Evolutionary conservation across 2,888 invertebrate species (phyloP), one percentile per base, ranked within the genome.

Genomic region (Notocelia uddmanniana): DNA sequence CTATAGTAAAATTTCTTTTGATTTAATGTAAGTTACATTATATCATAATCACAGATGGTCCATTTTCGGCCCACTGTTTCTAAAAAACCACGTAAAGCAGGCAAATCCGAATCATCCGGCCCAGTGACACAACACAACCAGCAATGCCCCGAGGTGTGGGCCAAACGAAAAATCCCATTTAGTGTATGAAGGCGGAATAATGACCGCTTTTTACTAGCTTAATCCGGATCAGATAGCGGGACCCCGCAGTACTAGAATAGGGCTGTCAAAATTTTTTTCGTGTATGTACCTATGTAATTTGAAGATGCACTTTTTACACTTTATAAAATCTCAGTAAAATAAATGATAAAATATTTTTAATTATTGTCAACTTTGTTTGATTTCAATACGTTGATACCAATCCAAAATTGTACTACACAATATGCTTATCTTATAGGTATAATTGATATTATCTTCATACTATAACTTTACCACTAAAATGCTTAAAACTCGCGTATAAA

Each of bases 191-290:
- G 87, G 90, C 90, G 91, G 90, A 93, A 93, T 93, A 93, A 93
- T 92, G 84, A 91, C 86, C 81, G 89, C 90, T 92, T 92, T 93
- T 92, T 92, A 92, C 90, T 83, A 87, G 86, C 77, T 80, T 92
- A 92, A 92, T 91, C 90, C 89, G 85, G 89, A 92, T 92, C 92
- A 89, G 91, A 93, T 92, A 89, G 83, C 84, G 78, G 82, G 75
- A 75, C 81, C 82, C 85, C 84, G 69, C 48, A 63, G 58, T 31
- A 41, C 31, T 54, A 5, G 19, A 15, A 21, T 50, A 68, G 68
- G 72, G 71, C 15, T 71, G 66, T n/a, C 59, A 60, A 26, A 68
- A 60, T 60, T n/a, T 45, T n/a, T n/a, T 45, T 6, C 8, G 8
- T 8, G 31, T 31, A 31, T 5, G 26, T 41, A 13, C 19, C 19